Evolutionary conservation across 2,888 invertebrate genomes (phyloP).

Genomic region (Coelopa pilipes): DNA sequence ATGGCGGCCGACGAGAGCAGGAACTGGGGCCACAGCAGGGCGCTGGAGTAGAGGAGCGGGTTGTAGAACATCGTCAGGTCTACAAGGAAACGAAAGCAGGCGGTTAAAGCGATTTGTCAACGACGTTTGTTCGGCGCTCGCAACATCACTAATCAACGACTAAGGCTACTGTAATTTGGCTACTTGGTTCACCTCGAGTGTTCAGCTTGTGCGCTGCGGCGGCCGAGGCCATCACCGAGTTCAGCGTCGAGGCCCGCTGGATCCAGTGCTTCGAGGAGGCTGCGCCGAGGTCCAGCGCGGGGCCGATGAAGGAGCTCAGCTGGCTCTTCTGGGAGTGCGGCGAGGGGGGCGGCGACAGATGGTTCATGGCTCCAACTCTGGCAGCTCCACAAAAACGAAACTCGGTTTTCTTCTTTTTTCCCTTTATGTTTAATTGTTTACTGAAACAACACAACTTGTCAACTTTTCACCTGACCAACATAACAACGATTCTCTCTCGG

Average conservation of each 20-base stretch:
- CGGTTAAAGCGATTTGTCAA: constrained; percentile 1
- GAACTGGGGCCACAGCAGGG: constrained; percentile 66
- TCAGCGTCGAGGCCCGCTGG: constrained; percentile 66
- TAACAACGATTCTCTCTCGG: no score
- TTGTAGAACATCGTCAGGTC: constrained; percentile 63
- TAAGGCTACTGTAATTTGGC: no score
- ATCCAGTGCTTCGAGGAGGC: constrained; percentile 63
- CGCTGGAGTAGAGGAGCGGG: constrained; percentile 66
- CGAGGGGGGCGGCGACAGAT: constrained; percentile 66
- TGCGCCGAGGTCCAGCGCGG: constrained; percentile 55
- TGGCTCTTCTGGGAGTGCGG: constrained; percentile 61
- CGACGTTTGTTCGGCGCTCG: neutral
- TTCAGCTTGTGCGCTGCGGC: constrained; percentile 62
- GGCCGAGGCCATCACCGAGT: constrained; percentile 64
- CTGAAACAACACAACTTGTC: constrained; percentile 12
- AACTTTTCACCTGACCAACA: neutral
- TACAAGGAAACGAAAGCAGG: constrained; percentile 34
- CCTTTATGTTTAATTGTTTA: constrained; percentile 6
- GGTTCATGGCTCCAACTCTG: constrained; percentile 57
- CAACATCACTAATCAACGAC: no score
- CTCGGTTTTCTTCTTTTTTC: constrained; percentile 17
- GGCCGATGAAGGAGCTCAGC: constrained; percentile 53
- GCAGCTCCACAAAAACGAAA: neutral
- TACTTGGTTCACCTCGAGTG: constrained; percentile 56
- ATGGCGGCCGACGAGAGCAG: constrained; percentile 59